Evolutionary conservation across 1,140 invertebrate genomes (phyloP), one percentile per base, ranked within the genome.

Genomic region (Eupristina koningsbergeri): DNA sequence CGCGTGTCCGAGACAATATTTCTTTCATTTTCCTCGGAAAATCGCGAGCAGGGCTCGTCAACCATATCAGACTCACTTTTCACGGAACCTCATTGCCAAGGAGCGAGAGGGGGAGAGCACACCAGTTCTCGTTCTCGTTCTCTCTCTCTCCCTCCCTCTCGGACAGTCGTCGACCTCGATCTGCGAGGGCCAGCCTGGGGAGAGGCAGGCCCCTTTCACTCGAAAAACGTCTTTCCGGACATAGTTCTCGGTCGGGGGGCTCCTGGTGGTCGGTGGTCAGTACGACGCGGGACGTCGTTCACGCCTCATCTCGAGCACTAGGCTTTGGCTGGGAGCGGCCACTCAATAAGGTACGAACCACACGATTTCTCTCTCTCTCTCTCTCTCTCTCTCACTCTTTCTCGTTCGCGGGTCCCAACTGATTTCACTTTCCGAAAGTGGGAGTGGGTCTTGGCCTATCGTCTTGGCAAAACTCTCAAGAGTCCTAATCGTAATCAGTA

Each of bases 121-220:
- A 13, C 41, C 6, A 15, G 22, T 11, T 22, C 22, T n/a, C 26
- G 11, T 13, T 39, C 69, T 45, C 39, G n/a, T 73, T 9, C 13
- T 31, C 17, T 13, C 39, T 9, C 41, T 0, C 5, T 0, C 41
- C 8, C 39, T 8, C 0, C 29, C 64, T 13, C 45, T 8, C 15
- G 67, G 50, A 47, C 50, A 87, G 87, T 86, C 86, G 86, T 87
- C 91, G 91, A 92, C 91, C 91, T 92, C 91, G 88, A 91, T 92
- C 89, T 86, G 84, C 88, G 85, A 75, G 73, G 39, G 45, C 1
- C 26, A 34, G 29, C 6, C 13, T 11, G 45, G n/a, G 80, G 41
- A 84, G 50, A 67, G 82, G 87, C 86, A 67, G 82, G 87, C 86
- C 89, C 91, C 91, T 92, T 92, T 92, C 91, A 92, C 91, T 92